Evolutionary conservation across 2,888 invertebrate species (phyloP).

Genomic region (Glyphotaelius pellucidus): DNA sequence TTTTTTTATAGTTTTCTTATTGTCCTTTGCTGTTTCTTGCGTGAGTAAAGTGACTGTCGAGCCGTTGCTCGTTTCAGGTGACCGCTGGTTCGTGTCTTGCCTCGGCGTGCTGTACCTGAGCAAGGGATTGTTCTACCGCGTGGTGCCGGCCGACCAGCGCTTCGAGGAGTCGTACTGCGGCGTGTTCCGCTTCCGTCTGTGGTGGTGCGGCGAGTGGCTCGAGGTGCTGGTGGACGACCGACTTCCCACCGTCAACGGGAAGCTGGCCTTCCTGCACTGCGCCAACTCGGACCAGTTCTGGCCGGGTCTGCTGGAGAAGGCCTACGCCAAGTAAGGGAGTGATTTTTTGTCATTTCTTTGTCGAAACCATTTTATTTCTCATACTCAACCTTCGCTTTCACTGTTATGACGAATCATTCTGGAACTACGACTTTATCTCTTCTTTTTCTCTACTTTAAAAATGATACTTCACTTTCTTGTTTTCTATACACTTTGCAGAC

Average conservation of each 20-base stretch:
- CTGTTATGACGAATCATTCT: no score
- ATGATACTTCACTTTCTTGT: no score
- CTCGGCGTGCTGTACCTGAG: constrained; percentile 90
- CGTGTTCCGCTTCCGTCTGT: constrained; percentile 91
- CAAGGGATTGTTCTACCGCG: constrained; percentile 92
- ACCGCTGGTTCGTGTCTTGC: constrained; percentile 94
- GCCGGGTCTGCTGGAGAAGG: constrained; percentile 94
- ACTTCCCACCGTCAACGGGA: constrained; percentile 91
- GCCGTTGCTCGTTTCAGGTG: constrained; percentile 78
- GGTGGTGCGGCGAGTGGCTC: constrained; percentile 97
- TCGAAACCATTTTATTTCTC: no score
- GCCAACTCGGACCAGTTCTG: constrained; percentile 89
- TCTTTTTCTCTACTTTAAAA: no score
- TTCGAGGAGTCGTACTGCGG: constrained; percentile 86
- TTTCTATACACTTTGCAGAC: no score
- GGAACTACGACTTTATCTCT: no score
- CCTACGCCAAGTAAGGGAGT: constrained; percentile 90
- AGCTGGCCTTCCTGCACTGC: constrained; percentile 91
- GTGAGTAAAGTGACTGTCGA: constrained; percentile 5
- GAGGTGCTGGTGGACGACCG: constrained; percentile 94
- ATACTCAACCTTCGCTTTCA: no score
- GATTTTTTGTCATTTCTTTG: not conserved
- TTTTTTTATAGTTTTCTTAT: not conserved
- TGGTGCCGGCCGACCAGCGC: constrained; percentile 93
- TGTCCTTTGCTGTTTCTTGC: not conserved